Evolutionary conservation across 1,140 invertebrate genomes (phyloP), one percentile per base, ranked within the genome.

Genomic region (Lepidurus apus): DNA sequence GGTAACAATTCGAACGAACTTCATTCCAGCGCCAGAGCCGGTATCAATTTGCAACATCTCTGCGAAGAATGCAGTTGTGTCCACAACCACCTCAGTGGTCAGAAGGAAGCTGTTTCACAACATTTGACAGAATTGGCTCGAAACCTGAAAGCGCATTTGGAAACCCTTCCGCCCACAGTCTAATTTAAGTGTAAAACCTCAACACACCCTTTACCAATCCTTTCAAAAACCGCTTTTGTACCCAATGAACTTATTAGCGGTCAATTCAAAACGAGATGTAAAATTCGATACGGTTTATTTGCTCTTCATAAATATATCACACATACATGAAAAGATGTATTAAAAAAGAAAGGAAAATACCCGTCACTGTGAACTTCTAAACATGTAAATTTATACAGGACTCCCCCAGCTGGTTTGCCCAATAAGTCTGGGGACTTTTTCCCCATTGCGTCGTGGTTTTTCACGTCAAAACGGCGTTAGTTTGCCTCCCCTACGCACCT

Each of bases 401-500:
- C 17, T n/a, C 53, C 53, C 45, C 53, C 53, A n/a, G 53, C 17
- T 65, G 17, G 53, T 9, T 65, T 65, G 53, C 53, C 13, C 53
- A 65, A 34, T 34, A 34, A 13, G 9, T 65, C 21, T 7, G 53
- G 13, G 53, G 17, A 65, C 17, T 13, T 65, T 65, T 47, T n/a
- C 53, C 21, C n/a, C 21, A 65, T n/a, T 21, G 17, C 53, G 53
- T 4, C 53, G 17, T n/a, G 53, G 17, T 65, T n/a, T 65, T 13
- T 65, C 21, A 13, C 53, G 6, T 17, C 17, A 21, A 65, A 65
- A 65, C 53, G 53, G 21, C 17, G 53, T 21, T 65, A 21, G 53
- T 65, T 21, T 65, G 53, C 53, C 53, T 65, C 53, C 53, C 53
- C 53, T 65, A 65, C 53, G 53, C 53, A 65, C 53, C 53, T 65